These are phyloP conservation scores for Coboldia fuscipes DNA, from an alignment of 1,140 invertebrate species.

Conservation along the genomic window DNA sequence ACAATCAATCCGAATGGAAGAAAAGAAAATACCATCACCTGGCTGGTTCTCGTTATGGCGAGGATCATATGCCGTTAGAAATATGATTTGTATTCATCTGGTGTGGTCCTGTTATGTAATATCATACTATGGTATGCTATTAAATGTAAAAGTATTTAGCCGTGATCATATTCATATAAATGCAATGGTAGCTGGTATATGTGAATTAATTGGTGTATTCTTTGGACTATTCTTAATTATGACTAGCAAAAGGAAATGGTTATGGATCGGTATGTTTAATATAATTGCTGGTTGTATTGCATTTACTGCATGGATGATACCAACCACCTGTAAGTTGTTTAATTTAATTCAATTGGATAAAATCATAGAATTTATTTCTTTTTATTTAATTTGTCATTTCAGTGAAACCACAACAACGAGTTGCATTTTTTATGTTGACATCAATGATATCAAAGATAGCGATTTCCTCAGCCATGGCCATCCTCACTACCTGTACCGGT, in stretches of 20 bases:
- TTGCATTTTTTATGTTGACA: constrained; percentile 15
- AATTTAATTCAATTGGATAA: not conserved
- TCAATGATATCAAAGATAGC: constrained; percentile 21
- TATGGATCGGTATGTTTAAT: constrained; percentile 18
- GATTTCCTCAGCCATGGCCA: constrained; percentile 17
- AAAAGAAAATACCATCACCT: constrained; percentile 8
- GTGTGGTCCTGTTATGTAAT: constrained; percentile 20
- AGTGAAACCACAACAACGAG: constrained; percentile 12
- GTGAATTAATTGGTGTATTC: constrained; percentile 18
- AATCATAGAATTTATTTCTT: constrained; percentile 2
- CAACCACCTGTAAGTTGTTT: constrained; percentile 8
- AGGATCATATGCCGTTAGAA: constrained; percentile 12
- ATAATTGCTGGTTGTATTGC: constrained; percentile 16
- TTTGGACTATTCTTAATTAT: constrained; percentile 19
- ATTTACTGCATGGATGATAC: constrained; percentile 17
- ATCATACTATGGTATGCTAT: constrained; percentile 22
- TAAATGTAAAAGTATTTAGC: constrained; percentile 22
- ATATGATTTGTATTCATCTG: constrained; percentile 15
- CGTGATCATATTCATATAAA: constrained; percentile 17
- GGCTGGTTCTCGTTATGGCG: constrained; percentile 15
- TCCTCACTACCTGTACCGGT: constrained; percentile 19
- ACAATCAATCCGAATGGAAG: not conserved
- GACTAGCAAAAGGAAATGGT: constrained; percentile 16
- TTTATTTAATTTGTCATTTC: constrained; percentile 3
- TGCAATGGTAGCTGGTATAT: constrained; percentile 17